phyloP scores from a whole-genome alignment of 2,797 vertebrate genomes.

The Apogon talboti region DNA sequence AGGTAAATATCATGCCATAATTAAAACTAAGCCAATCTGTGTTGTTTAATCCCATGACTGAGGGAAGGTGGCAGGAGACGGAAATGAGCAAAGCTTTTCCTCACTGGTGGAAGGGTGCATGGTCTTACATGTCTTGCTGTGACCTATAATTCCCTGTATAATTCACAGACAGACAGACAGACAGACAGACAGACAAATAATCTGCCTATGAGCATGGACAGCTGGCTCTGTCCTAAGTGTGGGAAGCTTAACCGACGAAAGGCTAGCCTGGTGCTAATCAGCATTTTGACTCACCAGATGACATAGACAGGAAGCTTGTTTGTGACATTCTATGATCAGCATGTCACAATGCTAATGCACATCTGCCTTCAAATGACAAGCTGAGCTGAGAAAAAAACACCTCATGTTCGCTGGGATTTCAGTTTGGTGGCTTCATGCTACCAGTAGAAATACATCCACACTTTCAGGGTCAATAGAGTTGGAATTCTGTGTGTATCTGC shows the following conservation, averaged over 20 bases:
- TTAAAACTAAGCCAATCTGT: neutral
- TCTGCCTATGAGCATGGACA: constrained; percentile 62
- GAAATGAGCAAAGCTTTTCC: too few species aligned
- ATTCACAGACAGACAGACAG: constrained; percentile 6
- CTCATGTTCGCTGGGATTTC: constrained; percentile 10
- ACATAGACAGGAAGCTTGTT: constrained; percentile 54
- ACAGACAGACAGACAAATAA: constrained; percentile 62
- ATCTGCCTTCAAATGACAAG: constrained; percentile 48
- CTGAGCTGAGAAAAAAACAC: constrained; percentile 2
- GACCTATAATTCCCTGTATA: neutral
- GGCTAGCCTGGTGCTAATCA: constrained; percentile 72
- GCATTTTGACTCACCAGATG: constrained; percentile 76
- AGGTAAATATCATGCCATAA: neutral
- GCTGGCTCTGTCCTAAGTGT: constrained; percentile 76
- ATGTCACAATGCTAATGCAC: constrained; percentile 64
- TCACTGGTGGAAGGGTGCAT: too few species aligned
- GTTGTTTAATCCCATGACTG: neutral
- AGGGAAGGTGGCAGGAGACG: neutral
- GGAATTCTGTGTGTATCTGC: constrained; percentile 9
- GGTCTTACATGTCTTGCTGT: too few species aligned
- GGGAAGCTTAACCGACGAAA: constrained; percentile 53
- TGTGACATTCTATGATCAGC: constrained; percentile 35
- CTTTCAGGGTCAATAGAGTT: neutral
- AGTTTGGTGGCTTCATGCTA: neutral
- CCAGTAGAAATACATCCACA: constrained; percentile 24